phyloP scores from a whole-genome alignment of 2,797 vertebrate genomes.

The Pelochelys cantorii region DNA sequence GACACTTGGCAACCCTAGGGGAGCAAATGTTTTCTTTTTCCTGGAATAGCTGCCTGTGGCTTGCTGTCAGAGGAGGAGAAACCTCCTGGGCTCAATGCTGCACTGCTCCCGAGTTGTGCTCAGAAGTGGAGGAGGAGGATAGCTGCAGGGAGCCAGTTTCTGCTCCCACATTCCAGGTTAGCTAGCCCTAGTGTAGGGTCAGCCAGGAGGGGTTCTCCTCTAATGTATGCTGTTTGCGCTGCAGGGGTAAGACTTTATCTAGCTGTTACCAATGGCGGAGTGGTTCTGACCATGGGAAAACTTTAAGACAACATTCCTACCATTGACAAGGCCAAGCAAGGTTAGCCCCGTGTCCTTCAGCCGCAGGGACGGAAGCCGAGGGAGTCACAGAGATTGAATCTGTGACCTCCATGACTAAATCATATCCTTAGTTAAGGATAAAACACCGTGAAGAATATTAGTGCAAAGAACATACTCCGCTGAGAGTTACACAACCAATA shows the following conservation, averaged over 20 bases:
- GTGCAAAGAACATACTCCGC: not conserved
- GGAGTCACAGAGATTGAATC: no score
- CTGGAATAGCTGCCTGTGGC: not conserved
- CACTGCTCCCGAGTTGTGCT: not conserved
- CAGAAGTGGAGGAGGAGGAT: not conserved
- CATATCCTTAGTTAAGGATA: no score
- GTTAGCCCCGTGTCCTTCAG: not conserved
- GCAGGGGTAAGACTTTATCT: not conserved
- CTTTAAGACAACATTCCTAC: conserved; percentile 7
- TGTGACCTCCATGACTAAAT: no score
- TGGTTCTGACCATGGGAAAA: not conserved
- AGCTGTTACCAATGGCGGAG: not conserved
- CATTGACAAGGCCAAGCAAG: not conserved
- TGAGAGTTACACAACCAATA: not conserved
- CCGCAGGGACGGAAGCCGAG: no score
- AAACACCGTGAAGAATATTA: no score
- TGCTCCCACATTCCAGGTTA: not conserved
- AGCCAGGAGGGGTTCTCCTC: not conserved
- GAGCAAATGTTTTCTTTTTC: not conserved
- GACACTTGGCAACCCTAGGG: no score
- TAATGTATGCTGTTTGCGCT: not conserved
- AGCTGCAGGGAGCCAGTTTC: not conserved
- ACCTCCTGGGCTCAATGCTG: not conserved
- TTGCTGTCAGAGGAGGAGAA: not conserved
- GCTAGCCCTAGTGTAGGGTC: not conserved